Percentiles rank a stretch among this genome's conserved stretches.
phyloP scores from a whole-genome alignment of 2,888 invertebrate species.

The Anarsia innoxiella region DNA sequence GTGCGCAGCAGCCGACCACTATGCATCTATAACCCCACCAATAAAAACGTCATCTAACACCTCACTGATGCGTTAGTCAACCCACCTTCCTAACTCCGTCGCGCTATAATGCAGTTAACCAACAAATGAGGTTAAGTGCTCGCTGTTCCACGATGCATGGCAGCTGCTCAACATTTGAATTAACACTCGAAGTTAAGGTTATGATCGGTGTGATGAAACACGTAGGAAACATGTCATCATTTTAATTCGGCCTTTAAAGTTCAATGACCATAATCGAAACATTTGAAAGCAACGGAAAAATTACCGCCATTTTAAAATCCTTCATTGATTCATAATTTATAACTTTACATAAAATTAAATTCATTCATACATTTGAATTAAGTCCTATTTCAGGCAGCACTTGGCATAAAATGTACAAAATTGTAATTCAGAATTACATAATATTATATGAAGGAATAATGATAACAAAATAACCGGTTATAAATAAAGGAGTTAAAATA shows the following conservation, averaged over 20 bases:
- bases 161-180: slow-evolving; percentile 56
- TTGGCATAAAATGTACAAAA: slow-evolving; percentile 13
- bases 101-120: slow-evolving; percentile 61
- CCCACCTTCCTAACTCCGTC: slow-evolving; percentile 29
- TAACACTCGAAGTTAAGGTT: slow-evolving; percentile 37
- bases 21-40: slow-evolving; percentile 54
- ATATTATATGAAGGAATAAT: slow-evolving; percentile 43
- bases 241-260: not conserved
- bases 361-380: slow-evolving; percentile 25
- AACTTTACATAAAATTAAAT: slow-evolving; percentile 11
- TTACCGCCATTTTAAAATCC: not conserved
- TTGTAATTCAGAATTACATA: slow-evolving; percentile 28
- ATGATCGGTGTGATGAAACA: slow-evolving; percentile 26
- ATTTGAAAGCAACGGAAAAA: not conserved
- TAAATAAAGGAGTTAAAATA: slow-evolving; percentile 26
- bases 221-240: slow-evolving; percentile 2
- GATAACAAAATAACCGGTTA: slow-evolving; percentile 44
- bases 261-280: not conserved
- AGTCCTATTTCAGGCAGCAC: not conserved
- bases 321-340: not conserved
- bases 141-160: slow-evolving; percentile 51
- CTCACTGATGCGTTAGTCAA: slow-evolving; percentile 17
- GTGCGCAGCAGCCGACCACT: slow-evolving; percentile 66
- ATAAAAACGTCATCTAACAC: slow-evolving; percentile 25
- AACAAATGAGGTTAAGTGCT: slow-evolving; percentile 66